Evolutionary conservation across 2,797 vertebrate genomes (phyloP).

Genomic region (Sphenodon punctatus): DNA sequence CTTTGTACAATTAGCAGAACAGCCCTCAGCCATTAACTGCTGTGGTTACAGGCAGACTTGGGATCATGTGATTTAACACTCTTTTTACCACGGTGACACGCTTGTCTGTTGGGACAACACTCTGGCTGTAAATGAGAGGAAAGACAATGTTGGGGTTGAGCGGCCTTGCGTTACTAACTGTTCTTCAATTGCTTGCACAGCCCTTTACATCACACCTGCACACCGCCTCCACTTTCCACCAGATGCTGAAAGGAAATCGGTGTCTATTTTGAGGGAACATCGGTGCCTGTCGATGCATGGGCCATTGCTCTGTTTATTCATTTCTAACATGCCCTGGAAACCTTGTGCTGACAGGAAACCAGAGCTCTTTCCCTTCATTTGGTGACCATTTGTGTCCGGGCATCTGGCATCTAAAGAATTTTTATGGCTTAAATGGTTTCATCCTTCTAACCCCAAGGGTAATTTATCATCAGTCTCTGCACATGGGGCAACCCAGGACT

Average conservation of each 20-base stretch:
- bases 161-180: not conserved
- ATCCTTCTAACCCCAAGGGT: too few relatives aligned
- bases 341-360: too few relatives aligned
- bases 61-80: not conserved
- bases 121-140: not conserved
- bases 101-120: not conserved
- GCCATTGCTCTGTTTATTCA: not conserved
- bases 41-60: not conserved
- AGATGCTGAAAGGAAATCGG: not conserved
- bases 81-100: not conserved
- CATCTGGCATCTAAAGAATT: too few relatives aligned
- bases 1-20: not conserved
- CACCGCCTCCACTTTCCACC: not conserved
- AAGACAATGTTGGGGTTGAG: not conserved
- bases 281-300: not conserved
- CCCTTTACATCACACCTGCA: not conserved
- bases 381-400: too few relatives aligned
- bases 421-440: too few relatives aligned
- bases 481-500: too few relatives aligned
- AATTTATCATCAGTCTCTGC: too few relatives aligned
- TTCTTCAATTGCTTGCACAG: not conserved
- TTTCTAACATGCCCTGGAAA: too few relatives aligned
- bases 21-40: not conserved
- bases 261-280: not conserved
- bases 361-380: too few relatives aligned